Evolutionary conservation across 2,888 invertebrate genomes (phyloP).

Genomic region (Oscheius sp.): DNA sequence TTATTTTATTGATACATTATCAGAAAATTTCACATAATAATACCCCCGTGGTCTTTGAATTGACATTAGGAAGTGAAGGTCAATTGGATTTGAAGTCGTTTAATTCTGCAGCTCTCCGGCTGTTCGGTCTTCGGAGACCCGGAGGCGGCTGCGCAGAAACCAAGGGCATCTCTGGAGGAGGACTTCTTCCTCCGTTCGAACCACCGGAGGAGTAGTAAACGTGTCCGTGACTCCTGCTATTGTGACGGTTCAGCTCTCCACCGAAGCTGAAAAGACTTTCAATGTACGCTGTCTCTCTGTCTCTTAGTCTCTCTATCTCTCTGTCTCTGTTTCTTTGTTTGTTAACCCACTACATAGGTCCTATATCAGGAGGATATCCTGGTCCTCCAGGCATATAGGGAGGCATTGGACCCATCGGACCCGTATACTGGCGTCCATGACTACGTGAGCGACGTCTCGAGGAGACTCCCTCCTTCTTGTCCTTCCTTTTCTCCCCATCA

Average conservation of each 20-base stretch:
- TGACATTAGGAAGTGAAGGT: slow-evolving; percentile 20
- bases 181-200: slow-evolving; percentile 58
- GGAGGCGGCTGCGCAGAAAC: slow-evolving; percentile 52
- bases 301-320: no score
- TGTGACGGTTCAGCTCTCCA: slow-evolving; percentile 37
- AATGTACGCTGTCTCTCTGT: no score
- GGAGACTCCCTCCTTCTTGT: slow-evolving; percentile 36
- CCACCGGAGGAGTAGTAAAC: slow-evolving; percentile 61
- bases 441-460: slow-evolving; percentile 54
- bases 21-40: slow-evolving; percentile 16
- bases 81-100: slow-evolving; percentile 26
- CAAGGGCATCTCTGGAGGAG: slow-evolving; percentile 60
- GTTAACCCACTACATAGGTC: slow-evolving; percentile 16
- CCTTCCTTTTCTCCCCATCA: slow-evolving; percentile 47
- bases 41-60: neutral
- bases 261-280: slow-evolving; percentile 13
- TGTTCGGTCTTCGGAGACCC: slow-evolving; percentile 48
- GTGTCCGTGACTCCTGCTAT: slow-evolving; percentile 50
- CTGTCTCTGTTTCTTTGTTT: no score
- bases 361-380: slow-evolving; percentile 29
- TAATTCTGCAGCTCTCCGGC: slow-evolving; percentile 30
- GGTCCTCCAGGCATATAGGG: slow-evolving; percentile 43
- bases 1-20: neutral
- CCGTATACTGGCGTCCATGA: slow-evolving; percentile 52
- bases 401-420: slow-evolving; percentile 38